Evolutionary conservation across 2,797 vertebrate species (phyloP), one percentile per base, ranked within the genome.

Genomic region (Prionace glauca): DNA sequence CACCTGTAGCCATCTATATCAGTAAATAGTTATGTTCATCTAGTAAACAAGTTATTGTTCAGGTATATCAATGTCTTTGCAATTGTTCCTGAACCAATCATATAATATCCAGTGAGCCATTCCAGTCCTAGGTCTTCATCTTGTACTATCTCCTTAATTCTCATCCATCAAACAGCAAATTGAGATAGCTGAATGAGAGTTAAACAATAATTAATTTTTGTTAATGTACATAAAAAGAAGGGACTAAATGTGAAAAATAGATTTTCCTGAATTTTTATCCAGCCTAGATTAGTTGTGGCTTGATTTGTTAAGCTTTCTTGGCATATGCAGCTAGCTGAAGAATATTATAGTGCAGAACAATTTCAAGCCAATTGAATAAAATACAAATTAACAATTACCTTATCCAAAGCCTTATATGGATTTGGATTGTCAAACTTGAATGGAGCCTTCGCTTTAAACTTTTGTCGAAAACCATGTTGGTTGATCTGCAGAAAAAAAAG

Each of bases 381-480:
- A 32, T 95, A 36, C 7, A 77, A 77, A 60, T 95, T 62, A 41
- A 95, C 36, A 41, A 95, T 94, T 96, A 98, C 98, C 97, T 88
- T 97, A 60, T 96, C 96, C 16, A 98, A 96, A 90, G 97, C 97
- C 95, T 90, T 96, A 96, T 98, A 97, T 86, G 98, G 97, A 0
- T 96, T 26, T 0, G 96, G 96, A 90, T 96, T 96, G 0, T 87
- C 29, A 95, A 97, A 98, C 0, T 60, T 95, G 95, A 98, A 98
- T 0, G 98, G 97, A 0, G 97, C 97, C 0, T 97, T 96, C 1
- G 0, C 95, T 88, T 72, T 50, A 96, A 98, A 98, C 60, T 5
- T 96, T 96, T 98, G 97, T 0, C 97, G 72, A 96, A 98, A 97
- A 69, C 97, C 60, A 0, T 96, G 96, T 96, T 98, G 98, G 96